Evolutionary conservation across 2,888 invertebrate species (phyloP).

Genomic region (Hermodice carunculata): DNA sequence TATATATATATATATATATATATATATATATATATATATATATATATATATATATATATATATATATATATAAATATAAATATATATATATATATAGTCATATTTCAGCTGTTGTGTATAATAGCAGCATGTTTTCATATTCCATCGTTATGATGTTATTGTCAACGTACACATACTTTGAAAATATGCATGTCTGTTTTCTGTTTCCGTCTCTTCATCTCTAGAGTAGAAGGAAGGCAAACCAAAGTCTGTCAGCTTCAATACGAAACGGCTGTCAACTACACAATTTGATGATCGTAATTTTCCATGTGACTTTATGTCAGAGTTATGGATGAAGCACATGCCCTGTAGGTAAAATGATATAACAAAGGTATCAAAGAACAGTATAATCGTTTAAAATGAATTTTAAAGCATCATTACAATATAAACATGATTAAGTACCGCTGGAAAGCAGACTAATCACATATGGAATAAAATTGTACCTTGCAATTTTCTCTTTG

Average conservation of each 20-base stretch:
- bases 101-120: not conserved
- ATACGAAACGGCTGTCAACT: conserved; percentile 89
- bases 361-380: not conserved
- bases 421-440: no score
- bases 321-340: conserved; percentile 87
- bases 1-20: not conserved
- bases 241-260: conserved; percentile 92
- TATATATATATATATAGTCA: no score
- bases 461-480: no score
- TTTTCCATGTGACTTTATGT: conserved; percentile 86
- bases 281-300: conserved; percentile 88
- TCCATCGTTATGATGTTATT: not conserved
- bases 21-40: not conserved
- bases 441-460: no score
- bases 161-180: not conserved
- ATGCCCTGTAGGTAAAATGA: conserved; percentile 77
- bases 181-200: not conserved
- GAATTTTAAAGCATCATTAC: no score
- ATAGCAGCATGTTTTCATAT: not conserved
- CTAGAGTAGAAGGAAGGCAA: conserved; percentile 65
- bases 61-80: no score
- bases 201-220: not conserved
- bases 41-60: no score
- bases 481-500: no score
- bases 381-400: no score